Conservation (phyloP, 2,797 vertebrate species). For the Chrysolophus pictus region DNA sequence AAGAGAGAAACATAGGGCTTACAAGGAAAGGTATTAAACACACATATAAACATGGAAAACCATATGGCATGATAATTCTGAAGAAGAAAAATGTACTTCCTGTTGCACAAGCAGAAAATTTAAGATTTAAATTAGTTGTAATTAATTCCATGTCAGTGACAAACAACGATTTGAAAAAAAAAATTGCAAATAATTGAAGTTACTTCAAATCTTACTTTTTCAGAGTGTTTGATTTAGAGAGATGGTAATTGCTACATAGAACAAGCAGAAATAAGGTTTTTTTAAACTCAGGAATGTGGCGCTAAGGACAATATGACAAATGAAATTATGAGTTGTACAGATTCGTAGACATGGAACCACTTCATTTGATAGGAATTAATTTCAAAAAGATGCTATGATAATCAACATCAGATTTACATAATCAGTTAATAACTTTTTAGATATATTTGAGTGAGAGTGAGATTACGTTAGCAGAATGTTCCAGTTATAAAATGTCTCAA, state of each 20-base stretch:
- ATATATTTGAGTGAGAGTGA: background rate
- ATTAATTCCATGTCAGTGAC: background rate
- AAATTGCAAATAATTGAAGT: background rate
- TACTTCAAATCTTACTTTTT: background rate
- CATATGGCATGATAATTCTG: background rate
- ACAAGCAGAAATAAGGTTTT: background rate
- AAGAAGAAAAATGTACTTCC: background rate
- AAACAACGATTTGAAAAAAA: background rate
- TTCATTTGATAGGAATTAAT: slow-evolving; percentile 29
- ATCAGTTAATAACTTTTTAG: background rate
- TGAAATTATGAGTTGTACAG: background rate
- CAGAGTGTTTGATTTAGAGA: background rate
- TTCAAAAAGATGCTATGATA: slow-evolving; percentile 17
- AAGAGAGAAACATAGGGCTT: background rate
- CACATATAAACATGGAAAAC: background rate
- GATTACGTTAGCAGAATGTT: background rate
- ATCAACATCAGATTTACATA: background rate
- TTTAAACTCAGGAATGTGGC: background rate
- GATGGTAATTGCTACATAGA: background rate
- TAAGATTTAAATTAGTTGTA: background rate
- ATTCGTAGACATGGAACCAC: background rate
- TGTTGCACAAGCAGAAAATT: background rate
- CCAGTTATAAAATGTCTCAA: background rate
- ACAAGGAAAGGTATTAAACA: background rate
- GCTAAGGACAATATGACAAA: slow-evolving; percentile 10